Base-by-base conservation (phyloP, 2,113 vertebrate genomes). In the Parus major region DNA sequence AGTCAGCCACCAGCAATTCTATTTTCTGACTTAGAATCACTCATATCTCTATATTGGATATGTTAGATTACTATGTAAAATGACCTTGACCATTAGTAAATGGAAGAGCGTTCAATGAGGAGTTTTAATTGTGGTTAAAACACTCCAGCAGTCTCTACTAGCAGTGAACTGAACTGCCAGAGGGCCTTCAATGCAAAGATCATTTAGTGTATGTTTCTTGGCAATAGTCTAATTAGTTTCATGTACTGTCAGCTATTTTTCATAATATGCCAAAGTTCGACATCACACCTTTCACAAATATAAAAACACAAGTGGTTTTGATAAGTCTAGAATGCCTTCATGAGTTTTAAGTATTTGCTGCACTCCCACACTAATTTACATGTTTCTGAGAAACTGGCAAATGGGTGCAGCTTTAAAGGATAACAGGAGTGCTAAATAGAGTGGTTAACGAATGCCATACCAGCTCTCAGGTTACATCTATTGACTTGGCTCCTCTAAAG, bases 231-330 rank as follows among this genome's bases (percentile, higher is more conserved):
- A 80, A 90, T 55, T 42, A 88, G 47, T 78, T 91, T 79, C 39
- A 27, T 65, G 42, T 76, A 70, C 33, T 0, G 0, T 52, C 52
- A 56, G 22, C 64, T 90, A 66, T 94, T 94, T 94, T 92, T 83
- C 71, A 35, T 73, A 93, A 56, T 70, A 41, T 63, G 55, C 35
- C 75, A 86, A 78, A 88, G 9, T 59, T 88, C 10, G 42, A 59
- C 49, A 78, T 77, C 84, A 73, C 79, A 94, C 79, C 68, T 96
- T 86, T 59, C 66, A 56, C 33, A 80, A 77, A 63, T 53, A 80
- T 57, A 70, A 96, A 86, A 95, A 16, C 64, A 83, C 66, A 92
- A 94, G 52, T 92, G 85, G 66, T 92, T 92, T 89, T 92, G 69
- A 86, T 93, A 80, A 88, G 44, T 41, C 47, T 56, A 75, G 75